Base-by-base conservation (phyloP, 2,797 vertebrate genomes). In the Distichodus sexfasciatus region DNA sequence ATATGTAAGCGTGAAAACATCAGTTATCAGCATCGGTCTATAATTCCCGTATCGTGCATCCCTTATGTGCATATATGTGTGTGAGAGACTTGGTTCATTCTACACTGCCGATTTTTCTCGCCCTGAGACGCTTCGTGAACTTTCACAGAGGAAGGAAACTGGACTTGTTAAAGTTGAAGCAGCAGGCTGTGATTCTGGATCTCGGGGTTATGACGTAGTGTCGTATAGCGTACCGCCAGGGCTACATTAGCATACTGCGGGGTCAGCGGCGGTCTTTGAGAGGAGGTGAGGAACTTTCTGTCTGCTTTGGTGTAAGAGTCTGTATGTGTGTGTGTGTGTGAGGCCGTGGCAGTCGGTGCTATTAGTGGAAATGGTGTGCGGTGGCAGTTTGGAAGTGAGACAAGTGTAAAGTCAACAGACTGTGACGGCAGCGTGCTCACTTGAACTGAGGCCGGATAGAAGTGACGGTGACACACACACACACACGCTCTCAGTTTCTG, bases 91-190 rank as follows among this genome's bases (percentile, higher is more conserved):
- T n/a, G n/a, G n/a, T 60, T 33, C 58, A 36, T 31, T 53, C 33
- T 28, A 51, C 44, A 29, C 17, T 24, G 28, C 48, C 9, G 24
- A 23, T 46, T 59, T 74, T 58, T 47, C 69, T 23, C n/a, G n/a
- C n/a, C n/a, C n/a, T n/a, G 41, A 64, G 59, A 79, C 31, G 12
- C 68, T 51, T 64, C 17, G 41, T 38, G 47, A 69, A 66, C 50
- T 38, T 51, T 35, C 61, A 26, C 51, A 50, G 57, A 73, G 75
- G 65, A 75, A 72, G 73, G 62, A 80, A 70, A 68, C 71, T 46
- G 23, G 14, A 15, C 55, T 51, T 17, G 33, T 70, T 72, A 44
- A 54, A 55, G 4, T 11, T 59, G 54, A 78, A 71, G 65, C 69
- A 47, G 59, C 64, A 70, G 77, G 70, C 60, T 64, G 57, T 63